Base-by-base conservation (phyloP, 1,140 invertebrate genomes). In the Drosophila subpulchrella region DNA sequence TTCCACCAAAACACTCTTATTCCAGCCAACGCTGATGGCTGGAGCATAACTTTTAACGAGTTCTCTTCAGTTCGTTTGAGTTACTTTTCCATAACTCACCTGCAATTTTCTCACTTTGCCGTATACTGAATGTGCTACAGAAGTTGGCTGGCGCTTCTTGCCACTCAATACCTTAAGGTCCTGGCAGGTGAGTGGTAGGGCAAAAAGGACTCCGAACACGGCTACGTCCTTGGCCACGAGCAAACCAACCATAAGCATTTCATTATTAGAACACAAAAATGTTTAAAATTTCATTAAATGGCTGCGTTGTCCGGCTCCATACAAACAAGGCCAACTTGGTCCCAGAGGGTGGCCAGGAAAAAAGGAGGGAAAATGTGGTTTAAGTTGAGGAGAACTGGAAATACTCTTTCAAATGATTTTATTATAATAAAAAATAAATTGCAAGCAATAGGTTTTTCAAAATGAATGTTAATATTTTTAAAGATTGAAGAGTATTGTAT, bases 241-340 rank as follows among this genome's bases (percentile, higher is more conserved):
- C 61, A 68, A 58, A 51, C 42, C 59, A 68, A 53, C 75, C 78
- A 68, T 78, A 79, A 88, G 75, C 79, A 88, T 86, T 86, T 83
- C 79, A 86, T 88, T 88, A 86, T 86, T 82, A 79, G 75, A 82
- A 75, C 75, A 83, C 79, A 88, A 82, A 86, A 88, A 86, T 86
- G 83, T 73, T 68, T 81, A 88, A 86, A 88, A 86, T 86, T 86
- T 86, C 82, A 86, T 86, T 86, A 86, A 78, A 83, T 88, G 71
- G 78, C 78, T 75, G 75, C 63, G 56, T 61, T 82, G 79, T 74
- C 72, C 58, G 30, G 34, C 46, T 30, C 10, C 62, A 46, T 51
- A 36, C 62, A 81, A 71, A 71, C 63, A 80, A 70, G 59, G 39
- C 27, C 48, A 62, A 17, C 56, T 38, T 2, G 44, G 50, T 46